phyloP scores from a whole-genome alignment of 2,888 invertebrate species.

The Drosophila limbata region DNA sequence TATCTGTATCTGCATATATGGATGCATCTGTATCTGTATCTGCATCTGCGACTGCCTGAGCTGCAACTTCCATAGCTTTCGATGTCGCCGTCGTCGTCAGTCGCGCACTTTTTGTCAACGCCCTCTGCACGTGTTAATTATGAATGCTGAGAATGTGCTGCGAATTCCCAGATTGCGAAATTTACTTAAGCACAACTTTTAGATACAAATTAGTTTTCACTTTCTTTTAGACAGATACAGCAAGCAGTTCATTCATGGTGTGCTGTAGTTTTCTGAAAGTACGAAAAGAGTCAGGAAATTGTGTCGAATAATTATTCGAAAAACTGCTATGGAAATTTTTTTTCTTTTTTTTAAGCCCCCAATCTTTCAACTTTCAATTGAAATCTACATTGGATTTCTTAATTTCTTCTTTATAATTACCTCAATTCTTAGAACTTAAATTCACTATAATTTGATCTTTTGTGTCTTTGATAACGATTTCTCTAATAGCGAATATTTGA shows the following conservation, averaged over 20 bases:
- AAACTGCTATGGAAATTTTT: no score
- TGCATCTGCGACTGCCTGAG: constrained; percentile 15
- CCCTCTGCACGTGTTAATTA: constrained; percentile 60
- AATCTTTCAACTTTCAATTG: no score
- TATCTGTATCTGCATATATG: constrained; percentile 21
- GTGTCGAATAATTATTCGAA: no score
- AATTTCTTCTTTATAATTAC: no score
- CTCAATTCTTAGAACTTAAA: no score
- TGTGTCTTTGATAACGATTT: no score
- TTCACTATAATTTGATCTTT: no score
- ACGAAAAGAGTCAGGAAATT: not conserved
- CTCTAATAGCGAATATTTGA: no score
- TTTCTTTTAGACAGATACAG: not conserved
- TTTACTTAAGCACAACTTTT: constrained; percentile 7
- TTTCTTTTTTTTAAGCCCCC: no score
- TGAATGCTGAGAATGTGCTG: constrained; percentile 53
- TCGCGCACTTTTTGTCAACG: constrained; percentile 59
- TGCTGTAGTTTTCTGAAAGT: not conserved
- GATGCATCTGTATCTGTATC: constrained; percentile 8
- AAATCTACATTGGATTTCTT: no score
- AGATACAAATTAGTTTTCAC: constrained; percentile 14
- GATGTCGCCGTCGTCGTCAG: constrained; percentile 35
- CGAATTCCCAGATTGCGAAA: constrained; percentile 21
- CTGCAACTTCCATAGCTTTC: constrained; percentile 26
- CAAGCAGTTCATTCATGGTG: constrained; percentile 9